Base-by-base conservation (phyloP, 2,888 invertebrate genomes). In the Cephus spinipes region DNA sequence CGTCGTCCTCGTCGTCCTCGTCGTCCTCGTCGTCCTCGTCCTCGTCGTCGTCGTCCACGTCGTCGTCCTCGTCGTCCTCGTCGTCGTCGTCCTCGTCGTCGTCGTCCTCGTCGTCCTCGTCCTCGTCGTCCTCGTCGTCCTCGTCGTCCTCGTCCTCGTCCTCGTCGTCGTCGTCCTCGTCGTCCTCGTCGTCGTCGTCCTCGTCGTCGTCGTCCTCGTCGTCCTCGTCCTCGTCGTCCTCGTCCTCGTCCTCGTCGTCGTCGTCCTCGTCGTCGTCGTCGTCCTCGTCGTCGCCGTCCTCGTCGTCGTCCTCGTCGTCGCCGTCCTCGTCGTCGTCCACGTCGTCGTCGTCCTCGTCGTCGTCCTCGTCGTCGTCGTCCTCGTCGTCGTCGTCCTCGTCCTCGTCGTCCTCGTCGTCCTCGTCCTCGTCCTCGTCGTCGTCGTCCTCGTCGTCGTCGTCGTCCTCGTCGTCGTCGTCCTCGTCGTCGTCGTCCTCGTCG, bases 21-120 rank as follows among this genome's bases (percentile, higher is more conserved):
- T n/a, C 68, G 68, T 68, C 68, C 68, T 68, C 68, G 68, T 68
- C 68, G 12, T 68, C 68, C 12, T 68, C 68, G 68, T 68, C 68
- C n/a, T n/a, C n/a, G n/a, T n/a, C n/a, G n/a, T n/a, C n/a, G n/a
- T n/a, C n/a, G n/a, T n/a, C n/a, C 68, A 15, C 68, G 68, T 68
- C 68, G 12, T 68, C 68, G 68, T 68, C 68, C 68, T 68, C 68
- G 68, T 68, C 68, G 68, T 68, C 68, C 68, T 68, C 68, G 68
- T 68, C 68, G 68, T 68, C 68, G 12, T 68, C 68, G 68, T 68
- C 68, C 12, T 68, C 68, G 12, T 68, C 68, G 68, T 68, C 68
- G 68, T 68, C 68, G 12, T 68, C 68, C 12, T 68, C 68, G 12
- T 68, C 68, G 68, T 68, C 68, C 23, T 23, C 12, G 12, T 23